phyloP scores from a whole-genome alignment of 1,140 invertebrate species.

The Schmidtea mediterranea region DNA sequence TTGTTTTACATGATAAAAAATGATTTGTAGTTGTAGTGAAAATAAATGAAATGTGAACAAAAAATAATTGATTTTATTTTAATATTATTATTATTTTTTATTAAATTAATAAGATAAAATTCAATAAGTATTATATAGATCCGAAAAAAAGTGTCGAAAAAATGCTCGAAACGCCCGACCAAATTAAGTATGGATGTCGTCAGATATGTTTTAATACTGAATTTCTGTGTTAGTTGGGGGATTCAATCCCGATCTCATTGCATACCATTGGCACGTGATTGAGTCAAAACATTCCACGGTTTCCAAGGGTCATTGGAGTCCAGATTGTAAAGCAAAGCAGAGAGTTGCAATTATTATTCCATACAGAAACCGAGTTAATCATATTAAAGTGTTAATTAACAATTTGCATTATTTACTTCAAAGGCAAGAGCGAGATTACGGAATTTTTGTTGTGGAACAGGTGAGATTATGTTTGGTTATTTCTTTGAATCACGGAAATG shows the following conservation, averaged over 20 bases:
- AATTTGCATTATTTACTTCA: conserved; percentile 19
- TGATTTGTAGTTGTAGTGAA: too few species aligned
- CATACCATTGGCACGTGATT: conserved; percentile 8
- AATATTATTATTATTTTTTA: too few species aligned
- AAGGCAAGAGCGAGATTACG: conserved; percentile 19
- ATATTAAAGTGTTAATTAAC: conserved; percentile 17
- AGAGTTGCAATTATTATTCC: conserved; percentile 26
- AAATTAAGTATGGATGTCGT: background rate
- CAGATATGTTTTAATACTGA: conserved; percentile 6
- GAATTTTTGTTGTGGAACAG: conserved; percentile 23
- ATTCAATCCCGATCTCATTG: conserved; percentile 6
- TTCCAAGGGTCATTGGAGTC: conserved; percentile 13
- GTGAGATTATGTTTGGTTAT: too few species aligned
- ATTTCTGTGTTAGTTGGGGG: conserved; percentile 7
- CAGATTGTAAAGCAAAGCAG: conserved; percentile 39
- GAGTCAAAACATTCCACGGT: conserved; percentile 8
- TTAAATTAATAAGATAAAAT: too few species aligned
- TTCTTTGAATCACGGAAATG: too few species aligned
- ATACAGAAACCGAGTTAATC: conserved; percentile 25
- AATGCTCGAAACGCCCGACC: too few species aligned
- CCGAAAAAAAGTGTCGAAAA: too few species aligned
- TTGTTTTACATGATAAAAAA: too few species aligned
- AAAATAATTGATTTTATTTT: too few species aligned
- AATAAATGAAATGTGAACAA: too few species aligned
- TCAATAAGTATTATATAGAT: too few species aligned